Evolutionary conservation across 2,113 vertebrate species (phyloP).

Genomic region (Mixornis gularis): DNA sequence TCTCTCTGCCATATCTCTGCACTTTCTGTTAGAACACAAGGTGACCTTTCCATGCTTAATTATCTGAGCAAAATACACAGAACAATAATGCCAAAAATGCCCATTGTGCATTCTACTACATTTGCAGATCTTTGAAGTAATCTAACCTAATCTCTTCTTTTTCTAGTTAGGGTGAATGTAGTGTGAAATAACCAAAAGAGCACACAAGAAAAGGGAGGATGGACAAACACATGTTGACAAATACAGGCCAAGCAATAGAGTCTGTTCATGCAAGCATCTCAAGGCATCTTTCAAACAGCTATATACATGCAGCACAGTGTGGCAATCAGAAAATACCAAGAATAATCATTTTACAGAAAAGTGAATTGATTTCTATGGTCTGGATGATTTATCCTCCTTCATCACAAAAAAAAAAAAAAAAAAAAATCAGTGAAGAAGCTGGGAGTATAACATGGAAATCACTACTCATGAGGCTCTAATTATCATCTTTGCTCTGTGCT

Average conservation of each 20-base stretch:
- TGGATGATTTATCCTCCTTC: neutral
- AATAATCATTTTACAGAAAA: neutral
- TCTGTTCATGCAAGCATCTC: neutral
- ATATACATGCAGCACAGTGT: neutral
- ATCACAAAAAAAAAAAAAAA: neutral
- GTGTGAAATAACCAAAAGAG: constrained; percentile 4
- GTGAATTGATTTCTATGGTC: neutral
- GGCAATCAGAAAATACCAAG: neutral
- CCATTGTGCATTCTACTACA: constrained; percentile 13
- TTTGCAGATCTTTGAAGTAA: constrained; percentile 44
- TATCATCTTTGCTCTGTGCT: neutral
- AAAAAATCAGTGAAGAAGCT: neutral
- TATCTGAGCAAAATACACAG: constrained; percentile 51
- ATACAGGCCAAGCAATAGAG: neutral
- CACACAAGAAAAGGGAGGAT: neutral
- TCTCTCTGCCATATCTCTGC: neutral
- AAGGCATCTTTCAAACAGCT: neutral
- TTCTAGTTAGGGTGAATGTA: neutral
- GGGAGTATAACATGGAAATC: neutral
- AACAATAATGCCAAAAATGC: constrained; percentile 48
- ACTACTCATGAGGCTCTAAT: neutral
- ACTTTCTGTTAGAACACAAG: constrained; percentile 34
- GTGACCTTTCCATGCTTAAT: constrained; percentile 71
- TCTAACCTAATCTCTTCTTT: neutral
- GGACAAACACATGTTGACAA: neutral